Evolutionary conservation across 2,113 vertebrate genomes (phyloP), one percentile per base, ranked within the genome.

Genomic region (Pycnonotus jocosus): DNA sequence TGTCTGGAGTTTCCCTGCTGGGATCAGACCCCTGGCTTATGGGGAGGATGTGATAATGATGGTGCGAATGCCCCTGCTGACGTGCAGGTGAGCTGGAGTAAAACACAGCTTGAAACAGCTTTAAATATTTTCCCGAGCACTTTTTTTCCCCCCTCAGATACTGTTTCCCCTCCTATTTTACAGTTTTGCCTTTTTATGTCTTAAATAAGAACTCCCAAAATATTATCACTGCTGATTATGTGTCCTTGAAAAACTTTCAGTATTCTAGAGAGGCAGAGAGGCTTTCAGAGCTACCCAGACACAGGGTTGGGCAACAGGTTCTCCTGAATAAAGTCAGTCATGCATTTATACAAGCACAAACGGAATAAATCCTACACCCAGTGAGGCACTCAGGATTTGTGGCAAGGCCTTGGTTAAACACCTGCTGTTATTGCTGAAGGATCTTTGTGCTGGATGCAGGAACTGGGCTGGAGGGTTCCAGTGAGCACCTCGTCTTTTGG

Each of bases 281-380:
- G 44, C 31, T 69, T 68, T 56, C 66, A 23, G 10, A 62, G 61
- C n/a, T 42, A 61, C 28, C 10, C 40, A 85, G 62, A 13, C 11
- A 61, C 50, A 19, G 50, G 77, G 77, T 18, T 85, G 86, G 77
- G 72, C 31, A 92, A 84, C 89, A 74, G 87, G 93, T 96, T 95
- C 74, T 94, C 85, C 89, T 45, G 79, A 88, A 88, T 81, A 35
- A 95, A 93, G 62, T 86, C 91, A 91, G 65, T 90, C 89, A 87
- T 87, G 87, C 84, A 23, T 76, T 87, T 92, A 31, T 45, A 33
- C 7, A 18, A 14, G n/a, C 16, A 35, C 4, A 65, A 65, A 82
- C 38, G 11, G 58, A 66, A 94, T 72, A 85, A 91, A 72, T 40
- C 10, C 4, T 31, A 58, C 28, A 73, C 40, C 15, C 27, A 27